A percentile compares a stretch with the other conserved stretches of the same genome.
phyloP scores from a whole-genome alignment of 2,888 invertebrate genomes.

The Seladonia tumulorum region DNA sequence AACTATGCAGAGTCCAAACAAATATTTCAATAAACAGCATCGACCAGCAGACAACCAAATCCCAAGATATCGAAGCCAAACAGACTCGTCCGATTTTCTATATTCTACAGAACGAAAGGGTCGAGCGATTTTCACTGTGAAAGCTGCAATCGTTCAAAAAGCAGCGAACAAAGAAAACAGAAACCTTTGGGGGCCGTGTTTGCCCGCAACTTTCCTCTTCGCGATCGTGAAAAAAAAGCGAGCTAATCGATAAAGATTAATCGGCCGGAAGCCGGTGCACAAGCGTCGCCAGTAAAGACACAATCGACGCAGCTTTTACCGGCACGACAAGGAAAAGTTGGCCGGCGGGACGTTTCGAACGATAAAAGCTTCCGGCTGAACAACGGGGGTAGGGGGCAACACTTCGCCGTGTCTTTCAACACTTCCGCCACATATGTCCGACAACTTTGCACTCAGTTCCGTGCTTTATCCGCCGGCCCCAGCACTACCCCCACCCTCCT shows the following conservation, averaged over 20 bases:
- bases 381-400: slow-evolving; percentile 48
- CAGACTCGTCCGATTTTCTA: background rate
- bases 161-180: background rate
- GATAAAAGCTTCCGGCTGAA: slow-evolving; percentile 70
- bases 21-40: background rate
- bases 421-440: slow-evolving; percentile 62
- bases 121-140: background rate
- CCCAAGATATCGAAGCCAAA: too few species aligned
- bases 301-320: slow-evolving; percentile 57
- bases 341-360: slow-evolving; percentile 58
- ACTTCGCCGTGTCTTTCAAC: slow-evolving; percentile 58
- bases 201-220: background rate
- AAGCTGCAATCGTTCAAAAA: background rate
- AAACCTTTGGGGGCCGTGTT: background rate
- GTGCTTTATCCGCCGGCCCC: slow-evolving; percentile 40
- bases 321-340: slow-evolving; percentile 65
- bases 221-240: slow-evolving; percentile 15
- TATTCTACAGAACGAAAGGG: background rate
- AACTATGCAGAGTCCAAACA: background rate
- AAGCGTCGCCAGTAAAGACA: slow-evolving; percentile 45
- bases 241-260: slow-evolving; percentile 62
- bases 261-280: slow-evolving; percentile 47
- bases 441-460: slow-evolving; percentile 71
- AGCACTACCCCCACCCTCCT: too few species aligned
- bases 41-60: too few species aligned